Base-by-base conservation (phyloP, 1,140 invertebrate genomes). In the Drosophila lacteicornis region DNA sequence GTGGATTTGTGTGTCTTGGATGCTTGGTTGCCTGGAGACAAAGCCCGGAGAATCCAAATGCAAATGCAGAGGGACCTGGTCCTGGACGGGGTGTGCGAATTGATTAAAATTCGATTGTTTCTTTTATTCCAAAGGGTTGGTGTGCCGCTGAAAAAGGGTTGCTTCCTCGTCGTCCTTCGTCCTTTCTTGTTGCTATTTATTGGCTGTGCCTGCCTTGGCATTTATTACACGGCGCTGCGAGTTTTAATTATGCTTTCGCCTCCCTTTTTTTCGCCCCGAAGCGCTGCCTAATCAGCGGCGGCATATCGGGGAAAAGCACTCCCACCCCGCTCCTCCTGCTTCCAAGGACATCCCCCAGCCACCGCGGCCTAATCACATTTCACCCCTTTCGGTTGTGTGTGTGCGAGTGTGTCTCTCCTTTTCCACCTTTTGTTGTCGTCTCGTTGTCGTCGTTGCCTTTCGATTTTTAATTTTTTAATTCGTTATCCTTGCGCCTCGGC, bases 31-130 rank as follows among this genome's bases (percentile, higher is more conserved):
- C 67, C 66, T 59, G 65, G 63, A 84, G 71, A 86, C 83, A 82
- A 86, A 68, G 55, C 53, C 46, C 57, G 33, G 22, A 38, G 62
- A 42, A 74, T 69, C 70, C 66, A 73, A 80, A 90, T 83, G 80
- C 71, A 71, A 83, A 91, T 91, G 87, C 36, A 75, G 73, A 75
- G 66, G 57, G 74, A 30, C 27, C 6, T 30, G 27, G 27, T 7
- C 27, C 27, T 30, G 27, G 27, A 83, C 47, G 71, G 74, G 71
- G 74, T 69, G 73, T 73, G 82, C 69, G 86, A 92, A 92, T 92
- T 92, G 91, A 92, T 92, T 92, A 92, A 92, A 92, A 92, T 92
- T 92, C 91, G 91, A 92, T 92, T 92, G 86, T 85, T 92, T 87
- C 85, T 91, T 91, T 91, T 91, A 82, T 82, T 87, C 47, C 69